Evolutionary conservation across 1,140 invertebrate species (phyloP).

Genomic region (Gryllus bimaculatus): DNA sequence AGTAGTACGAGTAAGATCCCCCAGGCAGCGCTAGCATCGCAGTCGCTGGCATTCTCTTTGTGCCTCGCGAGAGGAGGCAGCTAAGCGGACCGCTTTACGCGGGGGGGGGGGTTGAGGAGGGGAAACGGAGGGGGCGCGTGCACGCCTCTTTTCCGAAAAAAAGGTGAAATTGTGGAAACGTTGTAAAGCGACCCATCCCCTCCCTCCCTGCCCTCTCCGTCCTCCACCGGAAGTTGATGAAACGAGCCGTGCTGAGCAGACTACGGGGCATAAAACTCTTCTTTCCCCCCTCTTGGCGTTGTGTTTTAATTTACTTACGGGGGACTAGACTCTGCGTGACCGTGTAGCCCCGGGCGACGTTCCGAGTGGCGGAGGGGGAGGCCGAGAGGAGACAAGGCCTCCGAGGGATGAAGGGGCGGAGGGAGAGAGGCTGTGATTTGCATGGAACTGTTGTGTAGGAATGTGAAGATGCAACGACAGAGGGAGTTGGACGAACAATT

Average conservation of each 20-base stretch:
- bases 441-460: too few relatives aligned
- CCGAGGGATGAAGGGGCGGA: neutral
- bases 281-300: neutral
- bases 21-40: too few relatives aligned
- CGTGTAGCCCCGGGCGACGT: neutral
- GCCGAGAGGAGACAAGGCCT: neutral
- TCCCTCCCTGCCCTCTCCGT: too few relatives aligned
- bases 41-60: neutral
- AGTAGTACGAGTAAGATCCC: too few relatives aligned
- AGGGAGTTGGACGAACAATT: too few relatives aligned
- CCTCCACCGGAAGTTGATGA: neutral
- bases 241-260: constrained; percentile 2
- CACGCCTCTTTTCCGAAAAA: neutral
- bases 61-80: neutral
- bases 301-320: constrained; percentile 5
- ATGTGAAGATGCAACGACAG: too few relatives aligned
- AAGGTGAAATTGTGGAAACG: neutral
- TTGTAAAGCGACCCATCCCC: neutral
- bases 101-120: too few relatives aligned
- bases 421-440: too few relatives aligned
- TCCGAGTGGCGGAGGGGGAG: neutral
- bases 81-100: neutral
- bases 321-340: neutral
- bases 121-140: too few relatives aligned
- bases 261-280: neutral